Percentiles rank a stretch among this genome's conserved stretches.
Evolutionary conservation across 1,140 invertebrate species (phyloP).

Genomic region (Brachionus rotundiformis): DNA sequence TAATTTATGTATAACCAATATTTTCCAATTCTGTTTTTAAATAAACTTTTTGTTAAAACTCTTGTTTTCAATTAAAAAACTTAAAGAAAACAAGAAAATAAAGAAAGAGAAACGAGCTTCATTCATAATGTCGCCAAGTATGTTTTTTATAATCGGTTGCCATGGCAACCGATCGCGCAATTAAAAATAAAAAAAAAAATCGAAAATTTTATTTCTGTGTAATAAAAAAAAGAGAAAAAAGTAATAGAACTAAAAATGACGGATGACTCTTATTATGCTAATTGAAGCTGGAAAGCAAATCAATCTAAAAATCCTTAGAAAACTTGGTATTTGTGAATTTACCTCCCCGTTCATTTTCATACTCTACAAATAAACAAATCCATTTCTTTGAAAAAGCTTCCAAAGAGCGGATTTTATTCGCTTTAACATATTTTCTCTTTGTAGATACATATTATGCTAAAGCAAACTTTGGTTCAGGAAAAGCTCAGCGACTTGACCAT

Average conservation of each 20-base stretch:
- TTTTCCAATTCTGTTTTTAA: background rate
- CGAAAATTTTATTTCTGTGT: conserved; percentile 5
- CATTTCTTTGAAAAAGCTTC: background rate
- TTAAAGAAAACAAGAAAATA: conserved; percentile 4
- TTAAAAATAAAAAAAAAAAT: conserved; percentile 17
- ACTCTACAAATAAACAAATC: background rate
- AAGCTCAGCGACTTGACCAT: conserved; percentile 46
- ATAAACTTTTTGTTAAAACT: conserved; percentile 11
- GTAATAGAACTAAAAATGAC: conserved; percentile 23
- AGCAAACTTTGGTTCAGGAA: conserved; percentile 51
- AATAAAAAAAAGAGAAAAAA: conserved; percentile 12
- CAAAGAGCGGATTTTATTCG: background rate
- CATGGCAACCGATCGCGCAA: conserved; percentile 32
- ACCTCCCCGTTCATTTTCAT: background rate
- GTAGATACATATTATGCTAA: conserved; percentile 38
- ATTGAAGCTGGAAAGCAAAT: conserved; percentile 29
- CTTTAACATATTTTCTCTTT: background rate
- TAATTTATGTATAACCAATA: background rate
- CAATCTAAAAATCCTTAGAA: background rate
- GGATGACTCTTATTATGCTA: conserved; percentile 45
- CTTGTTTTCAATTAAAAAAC: conserved; percentile 10
- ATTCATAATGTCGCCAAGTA: conserved; percentile 43
- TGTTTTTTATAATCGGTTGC: background rate
- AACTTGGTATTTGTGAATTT: background rate
- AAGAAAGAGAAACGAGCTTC: background rate